Base-by-base conservation (phyloP, 2,888 invertebrate genomes). In the Phaonia tiefii region DNA sequence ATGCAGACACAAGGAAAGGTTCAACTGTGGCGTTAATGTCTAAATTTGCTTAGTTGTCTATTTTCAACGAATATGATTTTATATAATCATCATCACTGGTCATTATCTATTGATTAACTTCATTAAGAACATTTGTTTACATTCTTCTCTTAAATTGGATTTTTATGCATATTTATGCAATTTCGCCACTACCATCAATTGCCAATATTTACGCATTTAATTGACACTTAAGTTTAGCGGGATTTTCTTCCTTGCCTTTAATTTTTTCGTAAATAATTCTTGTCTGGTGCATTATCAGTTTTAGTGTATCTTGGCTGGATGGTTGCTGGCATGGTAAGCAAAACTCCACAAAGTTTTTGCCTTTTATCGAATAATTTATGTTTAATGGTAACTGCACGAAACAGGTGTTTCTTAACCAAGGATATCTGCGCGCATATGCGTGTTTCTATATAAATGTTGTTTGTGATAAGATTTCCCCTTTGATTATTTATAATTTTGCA, bases 171-270 rank as follows among this genome's bases (percentile, higher is more conserved):
- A n/a, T n/a, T n/a, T n/a, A n/a, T 39, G 37, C n/a, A 39, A 11
- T 7, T 15, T 31, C 31, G n/a, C 60, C 54, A 65, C n/a, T n/a
- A n/a, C n/a, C n/a, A 67, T 67, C 25, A 15, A 39, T 63, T 80
- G 75, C 71, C 73, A 73, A 65, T 80, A 73, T 78, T 81, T 77
- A 77, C 77, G 80, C 75, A 75, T 72, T 75, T 77, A 77, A n/a
- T n/a, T n/a, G n/a, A 74, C 77, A 75, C 60, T 70, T 73, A 17
- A 49, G 37, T 76, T 65, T 76, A 80, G 76, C 74, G 56, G 71
- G 67, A 46, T 75, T 81, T 81, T 63, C 66, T 71, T 72, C 58
- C 75, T 74, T 77, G 75, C 77, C 80, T 81, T 31, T 74, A 31
- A 3, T 49, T 37, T 25, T 56, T 56, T 10, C 20, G 25, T 31